Conservation (phyloP, 2,113 vertebrate genomes). For the Nothoprocta pentlandii region DNA sequence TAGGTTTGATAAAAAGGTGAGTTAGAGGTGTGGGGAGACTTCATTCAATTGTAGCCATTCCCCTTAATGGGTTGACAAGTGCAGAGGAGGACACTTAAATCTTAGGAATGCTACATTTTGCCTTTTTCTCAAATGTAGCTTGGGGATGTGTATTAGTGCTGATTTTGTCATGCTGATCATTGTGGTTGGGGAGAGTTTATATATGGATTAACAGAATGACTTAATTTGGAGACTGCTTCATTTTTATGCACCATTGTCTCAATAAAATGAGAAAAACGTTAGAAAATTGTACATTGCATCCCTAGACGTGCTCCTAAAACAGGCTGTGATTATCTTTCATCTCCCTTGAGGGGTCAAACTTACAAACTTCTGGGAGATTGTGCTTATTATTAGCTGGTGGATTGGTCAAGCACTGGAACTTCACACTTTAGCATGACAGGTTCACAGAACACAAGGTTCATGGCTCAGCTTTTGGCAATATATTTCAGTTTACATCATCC, state of each 20-base stretch:
- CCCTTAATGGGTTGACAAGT: background rate
- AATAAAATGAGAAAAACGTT: background rate
- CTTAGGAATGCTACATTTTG: background rate
- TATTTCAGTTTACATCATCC: background rate
- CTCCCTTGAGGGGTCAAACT: background rate
- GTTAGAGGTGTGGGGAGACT: background rate
- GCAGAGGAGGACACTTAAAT: background rate
- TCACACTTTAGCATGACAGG: background rate
- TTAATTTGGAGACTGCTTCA: background rate
- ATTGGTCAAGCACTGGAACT: background rate
- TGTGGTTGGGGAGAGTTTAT: background rate
- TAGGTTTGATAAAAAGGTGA: background rate
- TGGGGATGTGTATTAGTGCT: background rate
- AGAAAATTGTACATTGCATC: background rate
- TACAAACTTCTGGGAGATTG: background rate
- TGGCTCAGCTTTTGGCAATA: background rate
- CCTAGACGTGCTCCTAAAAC: background rate
- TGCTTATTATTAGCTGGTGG: background rate
- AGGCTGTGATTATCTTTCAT: background rate
- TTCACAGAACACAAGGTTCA: background rate
- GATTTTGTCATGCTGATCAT: background rate
- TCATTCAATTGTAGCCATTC: background rate
- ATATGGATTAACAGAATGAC: background rate
- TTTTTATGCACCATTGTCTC: rapidly evolving
- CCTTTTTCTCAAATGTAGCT: background rate